Conservation (phyloP, 2,797 vertebrate genomes). For the Garrulus glandarius region DNA sequence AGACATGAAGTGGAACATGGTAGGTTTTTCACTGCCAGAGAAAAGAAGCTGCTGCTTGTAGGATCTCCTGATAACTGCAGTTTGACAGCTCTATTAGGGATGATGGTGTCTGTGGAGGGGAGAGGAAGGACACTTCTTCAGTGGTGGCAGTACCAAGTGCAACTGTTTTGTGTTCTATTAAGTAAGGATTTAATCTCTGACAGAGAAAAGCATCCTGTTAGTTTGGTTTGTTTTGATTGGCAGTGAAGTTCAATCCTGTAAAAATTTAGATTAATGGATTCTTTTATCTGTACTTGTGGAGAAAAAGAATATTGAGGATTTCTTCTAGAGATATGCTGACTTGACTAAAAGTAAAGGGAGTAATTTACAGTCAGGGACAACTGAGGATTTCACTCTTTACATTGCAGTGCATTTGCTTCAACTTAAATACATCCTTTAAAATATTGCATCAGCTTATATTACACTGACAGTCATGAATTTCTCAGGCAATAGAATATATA, state of each 20-base stretch:
- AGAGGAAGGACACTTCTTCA: conserved; percentile 26
- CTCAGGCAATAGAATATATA: neutral
- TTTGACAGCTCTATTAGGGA: conserved; percentile 35
- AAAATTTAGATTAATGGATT: conserved; percentile 57
- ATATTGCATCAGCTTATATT: conserved; percentile 31
- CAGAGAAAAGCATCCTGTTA: conserved; percentile 26
- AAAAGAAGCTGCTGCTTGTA: neutral
- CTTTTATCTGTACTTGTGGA: conserved; percentile 45
- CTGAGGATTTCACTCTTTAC: conserved; percentile 19
- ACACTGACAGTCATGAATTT: conserved; percentile 28
- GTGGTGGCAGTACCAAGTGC: conserved; percentile 31
- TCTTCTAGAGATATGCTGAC: conserved; percentile 35
- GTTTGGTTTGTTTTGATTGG: conserved; percentile 53
- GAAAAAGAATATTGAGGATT: conserved; percentile 15
- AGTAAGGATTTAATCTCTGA: conserved; percentile 52
- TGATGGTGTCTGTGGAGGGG: neutral
- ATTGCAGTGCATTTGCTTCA: conserved; percentile 11
- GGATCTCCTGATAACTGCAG: conserved; percentile 10
- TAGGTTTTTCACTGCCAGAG: neutral
- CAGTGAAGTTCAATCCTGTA: conserved; percentile 39
- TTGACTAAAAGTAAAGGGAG: conserved; percentile 13
- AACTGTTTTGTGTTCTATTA: conserved; percentile 34
- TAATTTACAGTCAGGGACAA: conserved; percentile 1
- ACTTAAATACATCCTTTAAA: conserved; percentile 14
- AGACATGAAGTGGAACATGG: neutral